A percentile compares a stretch with the other conserved stretches of the same genome.
Conservation (phyloP, 2,888 invertebrate species). For the Abscondita cerata region DNA sequence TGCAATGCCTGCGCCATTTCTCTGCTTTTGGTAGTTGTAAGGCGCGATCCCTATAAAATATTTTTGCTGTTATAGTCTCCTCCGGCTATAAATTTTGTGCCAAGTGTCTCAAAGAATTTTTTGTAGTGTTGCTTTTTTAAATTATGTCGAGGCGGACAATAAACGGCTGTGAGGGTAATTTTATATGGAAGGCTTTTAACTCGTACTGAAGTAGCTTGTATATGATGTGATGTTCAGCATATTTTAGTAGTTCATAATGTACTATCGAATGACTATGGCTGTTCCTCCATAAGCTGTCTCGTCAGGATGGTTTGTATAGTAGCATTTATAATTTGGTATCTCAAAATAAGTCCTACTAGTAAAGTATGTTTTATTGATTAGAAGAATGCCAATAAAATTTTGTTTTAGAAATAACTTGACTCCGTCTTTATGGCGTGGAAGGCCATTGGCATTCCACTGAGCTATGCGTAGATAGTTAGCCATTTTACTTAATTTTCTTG, state of each 20-base stretch:
- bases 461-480: no score
- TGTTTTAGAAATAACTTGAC: constrained; percentile 4
- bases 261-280: not conserved
- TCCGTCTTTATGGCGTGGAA: constrained; percentile 7
- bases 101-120: not conserved
- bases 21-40: no score
- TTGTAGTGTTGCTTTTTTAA: not conserved
- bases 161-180: no score
- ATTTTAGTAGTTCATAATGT: no score
- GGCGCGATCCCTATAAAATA: no score
- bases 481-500: no score
- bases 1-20: not conserved
- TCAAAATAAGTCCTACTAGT: constrained; percentile 12
- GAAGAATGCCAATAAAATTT: constrained; percentile 11
- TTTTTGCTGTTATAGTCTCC: not conserved
- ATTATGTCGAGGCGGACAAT: no score
- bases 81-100: not conserved
- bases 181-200: no score
- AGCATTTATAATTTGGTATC: not conserved
- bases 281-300: constrained; percentile 3
- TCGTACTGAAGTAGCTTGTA: no score
- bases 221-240: no score
- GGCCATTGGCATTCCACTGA: constrained; percentile 12
- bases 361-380: constrained; percentile 12
- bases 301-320: constrained; percentile 12